Conservation (phyloP, 2,888 invertebrate species). For the Stegophylla sp. region DNA sequence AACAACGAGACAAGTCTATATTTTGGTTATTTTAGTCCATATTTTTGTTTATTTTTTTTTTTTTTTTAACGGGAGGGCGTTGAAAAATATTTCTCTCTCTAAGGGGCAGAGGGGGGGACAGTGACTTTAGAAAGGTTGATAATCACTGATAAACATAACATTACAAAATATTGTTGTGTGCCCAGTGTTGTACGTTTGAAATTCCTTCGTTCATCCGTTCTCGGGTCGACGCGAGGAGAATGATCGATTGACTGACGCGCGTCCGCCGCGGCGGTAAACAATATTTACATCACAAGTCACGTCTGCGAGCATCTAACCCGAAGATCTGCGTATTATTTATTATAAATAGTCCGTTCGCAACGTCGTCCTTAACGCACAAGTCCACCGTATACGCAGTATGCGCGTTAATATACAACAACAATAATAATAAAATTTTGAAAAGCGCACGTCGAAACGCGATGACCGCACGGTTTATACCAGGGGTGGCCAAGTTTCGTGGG, state of each 20-base stretch:
- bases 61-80: no score
- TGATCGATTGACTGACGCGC: slow-evolving; percentile 13
- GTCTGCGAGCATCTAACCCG: background rate
- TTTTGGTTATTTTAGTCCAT: no score
- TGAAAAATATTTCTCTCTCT: background rate
- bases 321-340: no score
- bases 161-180: background rate
- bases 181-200: no score
- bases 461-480: no score
- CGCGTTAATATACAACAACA: background rate
- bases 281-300: slow-evolving; percentile 3
- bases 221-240: background rate
- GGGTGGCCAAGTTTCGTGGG: no score
- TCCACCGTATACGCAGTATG: no score
- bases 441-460: no score
- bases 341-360: background rate
- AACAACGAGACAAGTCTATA: no score
- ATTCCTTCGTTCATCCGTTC: background rate
- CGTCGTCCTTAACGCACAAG: background rate
- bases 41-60: no score
- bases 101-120: no score
- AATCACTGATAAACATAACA: background rate
- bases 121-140: no score
- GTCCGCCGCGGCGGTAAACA: slow-evolving; percentile 14
- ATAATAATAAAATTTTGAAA: background rate